phyloP scores from a whole-genome alignment of 2,113 vertebrate genomes.

The Helogale parvula region DNA sequence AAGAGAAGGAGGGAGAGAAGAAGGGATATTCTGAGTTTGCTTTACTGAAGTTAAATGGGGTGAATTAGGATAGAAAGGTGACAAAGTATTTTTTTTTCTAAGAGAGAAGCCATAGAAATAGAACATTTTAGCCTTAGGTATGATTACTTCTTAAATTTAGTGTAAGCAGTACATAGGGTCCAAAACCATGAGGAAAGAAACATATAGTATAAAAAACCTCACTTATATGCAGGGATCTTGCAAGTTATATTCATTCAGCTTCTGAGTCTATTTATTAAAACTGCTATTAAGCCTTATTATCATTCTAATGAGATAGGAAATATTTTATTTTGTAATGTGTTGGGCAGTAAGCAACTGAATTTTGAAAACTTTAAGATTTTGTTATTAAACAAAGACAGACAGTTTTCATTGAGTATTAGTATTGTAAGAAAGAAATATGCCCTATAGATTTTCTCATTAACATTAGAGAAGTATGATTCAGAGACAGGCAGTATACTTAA shows the following conservation, averaged over 20 bases:
- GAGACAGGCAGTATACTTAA: not conserved
- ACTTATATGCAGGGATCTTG: not conserved
- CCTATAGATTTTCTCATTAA: not conserved
- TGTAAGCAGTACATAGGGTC: not conserved
- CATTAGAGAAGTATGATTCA: not conserved
- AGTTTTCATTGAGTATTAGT: not conserved
- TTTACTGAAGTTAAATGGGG: not conserved
- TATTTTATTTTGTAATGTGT: not conserved
- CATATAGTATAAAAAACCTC: not conserved
- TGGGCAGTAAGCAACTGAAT: not conserved
- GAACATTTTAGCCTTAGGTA: not conserved
- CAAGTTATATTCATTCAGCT: not conserved
- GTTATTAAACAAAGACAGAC: not conserved
- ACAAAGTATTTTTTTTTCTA: not conserved
- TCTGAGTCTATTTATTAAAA: not conserved
- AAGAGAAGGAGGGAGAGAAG: not conserved
- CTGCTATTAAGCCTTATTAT: not conserved
- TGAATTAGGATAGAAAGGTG: not conserved
- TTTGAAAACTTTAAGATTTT: not conserved
- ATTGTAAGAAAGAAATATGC: not conserved
- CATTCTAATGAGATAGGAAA: not conserved
- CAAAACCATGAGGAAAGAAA: not conserved
- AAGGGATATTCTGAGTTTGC: not conserved
- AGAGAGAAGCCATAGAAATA: not conserved
- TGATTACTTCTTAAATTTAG: not conserved